Base-by-base conservation (phyloP, 2,888 invertebrate species). In the Drosophila longiperda region DNA sequence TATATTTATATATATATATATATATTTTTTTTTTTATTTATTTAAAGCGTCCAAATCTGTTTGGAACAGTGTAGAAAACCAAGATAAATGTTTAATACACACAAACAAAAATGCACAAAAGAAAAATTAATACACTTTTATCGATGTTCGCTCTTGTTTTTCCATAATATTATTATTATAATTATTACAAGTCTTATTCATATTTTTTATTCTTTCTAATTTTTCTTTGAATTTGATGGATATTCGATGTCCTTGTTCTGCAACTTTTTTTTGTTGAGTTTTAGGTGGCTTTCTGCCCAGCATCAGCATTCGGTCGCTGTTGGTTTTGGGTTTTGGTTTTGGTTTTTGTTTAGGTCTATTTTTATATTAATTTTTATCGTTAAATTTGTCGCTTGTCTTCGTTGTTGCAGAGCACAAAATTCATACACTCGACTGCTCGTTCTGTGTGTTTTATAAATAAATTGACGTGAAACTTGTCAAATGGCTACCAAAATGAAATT, bases 371-470 rank as follows among this genome's bases (percentile, higher is more conserved):
- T 57, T 73, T 65, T 69, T 60, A 70, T 58, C 66, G 74, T 73
- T 52, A 66, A 68, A 71, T 68, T 71, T 78, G 70, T 74, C 66
- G 77, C 77, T 52, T 66, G 63, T 73, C 68, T 80, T 63, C 58
- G 52, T 29, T 62, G 60, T 59, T 66, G 20, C 65, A 66, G 76
- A 75, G 78, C 73, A 73, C 68, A 40, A 42, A 72, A 69, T 83
- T 83, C 77, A 87, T 87, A 87, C 84, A 87, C 87, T 89, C 68
- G 89, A 84, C 80, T 89, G 89, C 84, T 75, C 80, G 79, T 34
- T 54, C 62, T 78, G 74, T 75, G 60, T 73, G 72, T 65, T 80
- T 82, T 89, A 84, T 78, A 84, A 89, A 83, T 83, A 84, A 84
- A 75, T 83, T 29, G 29, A 29, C 29, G 29, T 29, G 29, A 29